Evolutionary conservation across 2,797 vertebrate genomes (phyloP).

Genomic region (Rhyacichthys aspro): DNA sequence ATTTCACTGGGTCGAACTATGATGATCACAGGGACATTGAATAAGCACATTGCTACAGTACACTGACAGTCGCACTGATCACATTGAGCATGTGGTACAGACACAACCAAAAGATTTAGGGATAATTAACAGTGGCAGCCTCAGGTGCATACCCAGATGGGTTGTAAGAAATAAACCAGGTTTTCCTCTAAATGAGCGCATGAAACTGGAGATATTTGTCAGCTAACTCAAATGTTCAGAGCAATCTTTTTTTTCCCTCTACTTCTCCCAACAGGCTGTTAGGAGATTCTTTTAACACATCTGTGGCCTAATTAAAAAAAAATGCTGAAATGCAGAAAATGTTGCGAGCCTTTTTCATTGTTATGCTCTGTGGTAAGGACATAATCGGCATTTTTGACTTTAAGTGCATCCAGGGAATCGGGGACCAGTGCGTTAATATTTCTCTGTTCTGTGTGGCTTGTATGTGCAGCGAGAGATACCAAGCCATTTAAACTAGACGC

Average conservation of each 20-base stretch:
- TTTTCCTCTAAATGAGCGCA: slow-evolving; percentile 48
- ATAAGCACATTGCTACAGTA: slow-evolving; percentile 33
- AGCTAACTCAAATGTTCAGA: slow-evolving; percentile 53
- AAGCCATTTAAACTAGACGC: slow-evolving; percentile 55
- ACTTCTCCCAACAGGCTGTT: slow-evolving; percentile 45
- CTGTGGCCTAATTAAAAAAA: slow-evolving; percentile 61
- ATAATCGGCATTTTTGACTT: slow-evolving; percentile 30
- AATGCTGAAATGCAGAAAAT: slow-evolving; percentile 61
- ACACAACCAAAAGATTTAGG: slow-evolving; percentile 45
- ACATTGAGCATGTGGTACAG: slow-evolving; percentile 47
- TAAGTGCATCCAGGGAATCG: slow-evolving; percentile 27
- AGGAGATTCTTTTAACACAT: slow-evolving; percentile 37
- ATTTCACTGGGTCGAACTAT: background rate
- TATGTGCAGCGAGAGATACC: slow-evolving; percentile 23
- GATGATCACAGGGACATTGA: slow-evolving; percentile 38
- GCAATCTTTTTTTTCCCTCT: slow-evolving; percentile 32
- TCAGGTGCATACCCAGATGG: slow-evolving; percentile 67
- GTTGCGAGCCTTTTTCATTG: slow-evolving; percentile 19
- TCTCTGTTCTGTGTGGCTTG: slow-evolving; percentile 21
- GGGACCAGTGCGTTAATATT: slow-evolving; percentile 46
- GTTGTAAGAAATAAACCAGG: slow-evolving; percentile 51
- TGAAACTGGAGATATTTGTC: slow-evolving; percentile 54
- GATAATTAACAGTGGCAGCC: slow-evolving; percentile 71
- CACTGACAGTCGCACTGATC: slow-evolving; percentile 62
- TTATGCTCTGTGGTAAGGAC: slow-evolving; percentile 39